Conservation (phyloP, 2,797 vertebrate genomes). For the Typhlichthys subterraneus region DNA sequence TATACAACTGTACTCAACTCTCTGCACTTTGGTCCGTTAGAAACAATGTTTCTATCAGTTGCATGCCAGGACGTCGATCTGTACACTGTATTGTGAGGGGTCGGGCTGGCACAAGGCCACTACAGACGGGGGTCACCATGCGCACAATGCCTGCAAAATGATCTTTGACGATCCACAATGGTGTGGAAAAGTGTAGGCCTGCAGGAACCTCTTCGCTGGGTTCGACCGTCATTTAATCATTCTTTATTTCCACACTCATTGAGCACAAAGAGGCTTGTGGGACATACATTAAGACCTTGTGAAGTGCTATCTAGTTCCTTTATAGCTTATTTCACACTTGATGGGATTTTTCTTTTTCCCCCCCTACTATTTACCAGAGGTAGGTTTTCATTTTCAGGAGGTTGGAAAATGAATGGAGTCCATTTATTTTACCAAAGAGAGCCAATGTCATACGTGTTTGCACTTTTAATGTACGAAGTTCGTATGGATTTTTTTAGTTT, state of each 20-base stretch:
- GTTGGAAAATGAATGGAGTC: not conserved
- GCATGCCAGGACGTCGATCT: too few species aligned
- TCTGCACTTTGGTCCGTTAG: too few species aligned
- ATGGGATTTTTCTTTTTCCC: not conserved
- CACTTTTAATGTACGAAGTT: too few species aligned
- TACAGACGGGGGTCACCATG: too few species aligned
- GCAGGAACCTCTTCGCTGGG: not conserved
- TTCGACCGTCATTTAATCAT: too few species aligned
- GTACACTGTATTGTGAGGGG: too few species aligned
- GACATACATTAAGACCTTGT: not conserved
- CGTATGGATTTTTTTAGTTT: constrained; percentile 9
- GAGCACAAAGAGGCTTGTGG: not conserved
- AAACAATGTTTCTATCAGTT: too few species aligned
- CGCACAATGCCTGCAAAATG: too few species aligned
- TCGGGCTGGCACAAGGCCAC: too few species aligned
- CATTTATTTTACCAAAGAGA: not conserved
- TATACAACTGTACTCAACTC: too few species aligned
- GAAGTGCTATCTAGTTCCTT: constrained; percentile 1
- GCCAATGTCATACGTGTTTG: not conserved
- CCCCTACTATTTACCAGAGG: not conserved
- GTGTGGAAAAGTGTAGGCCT: not conserved
- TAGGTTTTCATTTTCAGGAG: not conserved
- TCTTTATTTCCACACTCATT: too few species aligned
- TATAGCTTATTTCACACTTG: constrained; percentile 16
- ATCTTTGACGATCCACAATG: constrained; percentile 1